These are phyloP conservation scores for Rhabdomys dilectus DNA, from an alignment of 2,113 vertebrate species.

Conservation along the genomic window DNA sequence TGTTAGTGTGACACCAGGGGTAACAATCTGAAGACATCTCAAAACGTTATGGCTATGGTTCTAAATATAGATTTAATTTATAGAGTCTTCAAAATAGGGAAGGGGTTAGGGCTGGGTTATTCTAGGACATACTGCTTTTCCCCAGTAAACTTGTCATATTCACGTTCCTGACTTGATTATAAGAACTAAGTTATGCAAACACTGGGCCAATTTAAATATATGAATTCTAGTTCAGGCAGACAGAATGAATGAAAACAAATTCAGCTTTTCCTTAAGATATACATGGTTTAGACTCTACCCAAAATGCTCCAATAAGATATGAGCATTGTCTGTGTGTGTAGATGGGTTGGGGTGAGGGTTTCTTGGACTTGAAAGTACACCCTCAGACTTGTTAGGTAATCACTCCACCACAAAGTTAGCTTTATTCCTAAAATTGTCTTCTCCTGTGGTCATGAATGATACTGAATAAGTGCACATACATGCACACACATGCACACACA, in stretches of 20 bases:
- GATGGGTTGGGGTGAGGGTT: background rate
- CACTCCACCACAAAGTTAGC: background rate
- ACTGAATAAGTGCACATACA: background rate
- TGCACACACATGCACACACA: background rate
- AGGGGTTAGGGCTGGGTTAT: background rate
- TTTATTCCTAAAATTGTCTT: background rate
- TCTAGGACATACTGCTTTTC: background rate
- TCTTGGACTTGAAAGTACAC: background rate
- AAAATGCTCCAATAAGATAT: background rate
- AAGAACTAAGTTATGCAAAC: slow-evolving; percentile 26
- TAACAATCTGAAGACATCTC: background rate
- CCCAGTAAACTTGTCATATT: background rate
- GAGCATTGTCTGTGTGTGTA: background rate
- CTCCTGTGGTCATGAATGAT: background rate
- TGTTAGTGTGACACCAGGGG: background rate
- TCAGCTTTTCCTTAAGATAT: slow-evolving; percentile 22
- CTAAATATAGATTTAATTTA: slow-evolving; percentile 35
- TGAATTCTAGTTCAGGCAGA: slow-evolving; percentile 7
- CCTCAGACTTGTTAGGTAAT: background rate
- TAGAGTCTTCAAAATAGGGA: background rate
- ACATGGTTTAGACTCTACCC: background rate
- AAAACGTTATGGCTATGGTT: background rate
- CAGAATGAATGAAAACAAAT: background rate
- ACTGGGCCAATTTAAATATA: background rate
- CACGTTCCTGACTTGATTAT: background rate